These are phyloP conservation scores for Nipponacmea schrenckii DNA, from an alignment of 2,888 invertebrate genomes.

Conservation along the genomic window DNA sequence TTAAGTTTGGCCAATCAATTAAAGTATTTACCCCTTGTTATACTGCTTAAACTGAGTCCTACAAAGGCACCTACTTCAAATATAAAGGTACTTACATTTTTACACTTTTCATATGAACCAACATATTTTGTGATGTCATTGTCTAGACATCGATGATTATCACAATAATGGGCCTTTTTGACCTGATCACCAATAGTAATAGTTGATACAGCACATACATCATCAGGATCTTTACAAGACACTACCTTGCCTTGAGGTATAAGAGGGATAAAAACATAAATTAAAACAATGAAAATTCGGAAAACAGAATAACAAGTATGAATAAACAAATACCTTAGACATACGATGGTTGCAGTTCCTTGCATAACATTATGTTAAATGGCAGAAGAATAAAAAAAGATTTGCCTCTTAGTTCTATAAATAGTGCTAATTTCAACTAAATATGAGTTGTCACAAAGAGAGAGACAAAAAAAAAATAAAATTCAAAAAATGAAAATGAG, in stretches of 20 bases:
- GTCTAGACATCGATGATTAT: slow-evolving; percentile 18
- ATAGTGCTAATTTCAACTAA: too few relatives aligned
- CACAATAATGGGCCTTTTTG: slow-evolving; percentile 18
- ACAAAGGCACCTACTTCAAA: too few relatives aligned
- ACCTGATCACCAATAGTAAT: not conserved
- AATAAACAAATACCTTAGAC: slow-evolving; percentile 14
- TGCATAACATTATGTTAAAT: too few relatives aligned
- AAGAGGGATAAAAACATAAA: not conserved
- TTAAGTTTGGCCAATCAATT: too few relatives aligned
- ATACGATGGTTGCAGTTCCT: too few relatives aligned
- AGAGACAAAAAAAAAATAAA: too few relatives aligned
- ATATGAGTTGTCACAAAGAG: too few relatives aligned
- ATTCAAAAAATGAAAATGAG: too few relatives aligned
- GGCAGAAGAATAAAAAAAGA: too few relatives aligned
- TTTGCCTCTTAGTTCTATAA: too few relatives aligned
- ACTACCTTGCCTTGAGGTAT: slow-evolving; percentile 9
- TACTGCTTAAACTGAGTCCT: too few relatives aligned
- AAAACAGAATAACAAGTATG: not conserved
- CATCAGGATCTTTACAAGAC: slow-evolving; percentile 20
- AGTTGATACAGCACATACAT: slow-evolving; percentile 21
- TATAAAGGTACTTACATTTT: slow-evolving; percentile 15
- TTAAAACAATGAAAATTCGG: not conserved
- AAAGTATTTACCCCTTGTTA: too few relatives aligned
- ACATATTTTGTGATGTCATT: slow-evolving; percentile 19
- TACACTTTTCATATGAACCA: slow-evolving; percentile 17